Evolutionary conservation across 2,113 vertebrate genomes (phyloP).

Genomic region (Porphyrio hochstetteri): DNA sequence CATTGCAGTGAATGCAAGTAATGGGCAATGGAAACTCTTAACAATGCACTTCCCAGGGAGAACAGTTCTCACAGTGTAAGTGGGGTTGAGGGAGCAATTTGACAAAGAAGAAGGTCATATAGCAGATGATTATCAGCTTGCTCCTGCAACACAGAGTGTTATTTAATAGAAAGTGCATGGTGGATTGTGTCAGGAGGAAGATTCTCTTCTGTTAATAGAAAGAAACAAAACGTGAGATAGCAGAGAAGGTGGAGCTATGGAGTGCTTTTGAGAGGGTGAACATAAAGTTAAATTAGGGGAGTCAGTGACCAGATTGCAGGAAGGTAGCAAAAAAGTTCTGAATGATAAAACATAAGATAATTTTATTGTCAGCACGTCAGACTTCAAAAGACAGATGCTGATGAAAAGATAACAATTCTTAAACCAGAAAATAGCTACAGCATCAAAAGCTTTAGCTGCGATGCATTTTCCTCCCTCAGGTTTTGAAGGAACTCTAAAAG

Average conservation of each 20-base stretch:
- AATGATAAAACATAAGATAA: neutral
- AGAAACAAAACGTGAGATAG: neutral
- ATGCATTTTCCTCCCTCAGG: neutral
- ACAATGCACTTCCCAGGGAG: neutral
- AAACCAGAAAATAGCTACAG: neutral
- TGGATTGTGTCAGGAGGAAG: neutral
- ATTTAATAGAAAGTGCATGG: neutral
- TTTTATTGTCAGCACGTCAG: neutral
- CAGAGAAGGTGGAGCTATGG: neutral
- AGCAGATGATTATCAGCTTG: slow-evolving; percentile 9
- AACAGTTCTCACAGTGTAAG: neutral
- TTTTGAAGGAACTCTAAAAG: neutral
- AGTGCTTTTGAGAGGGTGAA: neutral
- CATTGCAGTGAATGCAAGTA: neutral
- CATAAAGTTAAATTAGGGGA: neutral
- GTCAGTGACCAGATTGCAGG: neutral
- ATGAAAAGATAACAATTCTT: neutral
- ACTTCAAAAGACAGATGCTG: neutral
- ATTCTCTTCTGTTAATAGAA: neutral
- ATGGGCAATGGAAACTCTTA: neutral
- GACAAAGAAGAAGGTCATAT: neutral
- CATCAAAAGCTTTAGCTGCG: neutral
- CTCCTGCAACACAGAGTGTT: neutral
- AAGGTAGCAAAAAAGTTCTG: neutral
- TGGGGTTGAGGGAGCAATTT: neutral